Conservation (phyloP, 2,113 vertebrate genomes). For the Phylloscopus trochilus region DNA sequence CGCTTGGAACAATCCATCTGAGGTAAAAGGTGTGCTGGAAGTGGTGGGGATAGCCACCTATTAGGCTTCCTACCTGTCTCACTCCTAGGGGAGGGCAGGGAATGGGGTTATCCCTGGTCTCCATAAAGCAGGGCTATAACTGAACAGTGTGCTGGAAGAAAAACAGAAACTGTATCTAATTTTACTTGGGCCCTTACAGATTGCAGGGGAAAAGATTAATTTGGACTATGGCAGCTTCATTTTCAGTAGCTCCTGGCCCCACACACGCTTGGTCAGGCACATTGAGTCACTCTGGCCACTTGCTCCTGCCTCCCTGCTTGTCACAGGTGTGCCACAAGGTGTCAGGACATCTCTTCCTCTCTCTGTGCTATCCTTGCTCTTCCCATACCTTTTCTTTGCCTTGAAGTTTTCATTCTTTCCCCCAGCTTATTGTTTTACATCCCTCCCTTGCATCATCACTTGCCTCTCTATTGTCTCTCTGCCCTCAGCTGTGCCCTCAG, state of each 20-base stretch:
- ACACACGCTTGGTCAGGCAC: rapidly evolving
- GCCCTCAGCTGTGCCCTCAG: not conserved
- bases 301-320: not conserved
- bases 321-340: not conserved
- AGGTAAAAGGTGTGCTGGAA: not conserved
- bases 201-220: not conserved
- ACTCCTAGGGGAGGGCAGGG: too few relatives aligned
- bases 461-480: rapidly evolving
- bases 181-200: not conserved
- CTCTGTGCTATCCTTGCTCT: not conserved
- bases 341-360: not conserved
- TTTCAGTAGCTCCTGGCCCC: not conserved
- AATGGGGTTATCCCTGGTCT: rapidly evolving
- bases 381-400: not conserved
- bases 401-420: not conserved
- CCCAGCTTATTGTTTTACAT: not conserved
- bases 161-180: not conserved
- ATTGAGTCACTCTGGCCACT: rapidly evolving
- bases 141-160: not conserved
- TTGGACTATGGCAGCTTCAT: not conserved
- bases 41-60: not conserved
- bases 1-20: not conserved
- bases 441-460: not conserved
- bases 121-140: not conserved
- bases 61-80: not conserved